Percentiles rank a stretch among this genome's conserved stretches.
These are phyloP conservation scores for Pyrrhia umbra DNA, from an alignment of 2,888 invertebrate genomes.

Conservation along the genomic window DNA sequence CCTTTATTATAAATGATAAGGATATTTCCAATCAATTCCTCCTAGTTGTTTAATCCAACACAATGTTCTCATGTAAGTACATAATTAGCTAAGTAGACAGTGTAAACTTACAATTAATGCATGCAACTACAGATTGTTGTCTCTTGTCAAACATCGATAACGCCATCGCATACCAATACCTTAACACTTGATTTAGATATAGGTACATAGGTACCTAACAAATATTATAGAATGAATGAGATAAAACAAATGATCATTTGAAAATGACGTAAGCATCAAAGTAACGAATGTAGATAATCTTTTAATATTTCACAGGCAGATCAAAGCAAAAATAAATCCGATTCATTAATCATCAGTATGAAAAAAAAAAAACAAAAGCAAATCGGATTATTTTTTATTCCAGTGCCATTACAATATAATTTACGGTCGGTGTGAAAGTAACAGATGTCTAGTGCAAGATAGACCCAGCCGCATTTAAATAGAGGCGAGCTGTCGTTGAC, in stretches of 20 bases:
- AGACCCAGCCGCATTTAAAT: conserved; percentile 78
- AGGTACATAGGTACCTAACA: no score
- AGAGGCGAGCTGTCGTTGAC: conserved; percentile 81
- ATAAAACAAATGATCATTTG: not conserved
- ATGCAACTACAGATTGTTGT: conserved; percentile 1
- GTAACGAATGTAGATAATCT: not conserved
- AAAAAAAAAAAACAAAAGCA: conserved; percentile 52
- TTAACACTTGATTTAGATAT: not conserved
- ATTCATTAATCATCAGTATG: conserved; percentile 38
- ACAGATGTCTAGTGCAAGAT: conserved; percentile 83
- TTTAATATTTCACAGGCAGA: conserved; percentile 6
- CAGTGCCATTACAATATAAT: conserved; percentile 70
- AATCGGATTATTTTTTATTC: conserved; percentile 64
- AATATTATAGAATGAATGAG: no score
- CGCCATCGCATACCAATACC: conserved; percentile 1
- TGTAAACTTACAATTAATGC: conserved; percentile 5
- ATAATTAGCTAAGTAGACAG: conserved; percentile 8
- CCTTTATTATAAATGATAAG: not conserved
- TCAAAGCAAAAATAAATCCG: conserved; percentile 31
- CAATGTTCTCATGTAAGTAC: not conserved
- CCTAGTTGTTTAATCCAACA: not conserved
- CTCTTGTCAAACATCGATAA: conserved; percentile 9
- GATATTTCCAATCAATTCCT: not conserved
- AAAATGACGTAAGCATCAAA: not conserved
- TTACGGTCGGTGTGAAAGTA: conserved; percentile 79